Base-by-base conservation (phyloP, 2,113 vertebrate species). In the Stercorarius parasiticus region DNA sequence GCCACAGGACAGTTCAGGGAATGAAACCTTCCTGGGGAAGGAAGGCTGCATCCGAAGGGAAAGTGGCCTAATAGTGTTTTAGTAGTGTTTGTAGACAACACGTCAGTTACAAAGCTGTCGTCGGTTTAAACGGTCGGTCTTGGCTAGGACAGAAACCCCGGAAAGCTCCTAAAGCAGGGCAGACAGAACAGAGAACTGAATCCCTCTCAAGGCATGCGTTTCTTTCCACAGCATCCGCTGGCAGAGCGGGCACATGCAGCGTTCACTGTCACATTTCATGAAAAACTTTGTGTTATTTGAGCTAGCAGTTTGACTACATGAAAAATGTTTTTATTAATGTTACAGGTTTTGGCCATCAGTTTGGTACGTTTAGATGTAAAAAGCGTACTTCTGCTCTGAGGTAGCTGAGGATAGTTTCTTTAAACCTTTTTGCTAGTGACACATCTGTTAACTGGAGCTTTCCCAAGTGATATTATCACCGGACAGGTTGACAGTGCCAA, bases 211-310 rank as follows among this genome's bases (percentile, higher is more conserved):
- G 78, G 64, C 32, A 1, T 5, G 5, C 26, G 1, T 42, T 32
- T 32, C 43, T 43, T 93, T 40, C 20, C 5, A 9, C 45, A 15
- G 71, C 43, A 2, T 42, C 79, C 26, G 43, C 42, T 58, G 47
- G 55, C 55, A 27, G 53, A 53, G 45, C 49, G 20, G n/a, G 49
- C 42, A 36, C 11, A 32, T 3, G 2, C 15, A 17, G 45, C 7
- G 16, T 42, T 65, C 11, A 3, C 2, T 12, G 3, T 22, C 13
- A 1, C 13, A 2, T 12, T 40, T 10, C 25, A 2, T 23, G 58
- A 38, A 38, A 38, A 71, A n/a, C 34, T 14, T 11, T 5, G 8
- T 5, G 55, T 26, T 40, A 20, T 4, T n/a, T 32, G 53, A n/a
- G 90, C n/a, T 17, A 40, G 72, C 27, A 21, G 8, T 38, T 25